Evolutionary conservation across 2,797 vertebrate genomes (phyloP).

Genomic region (Aphelocoma californica): DNA sequence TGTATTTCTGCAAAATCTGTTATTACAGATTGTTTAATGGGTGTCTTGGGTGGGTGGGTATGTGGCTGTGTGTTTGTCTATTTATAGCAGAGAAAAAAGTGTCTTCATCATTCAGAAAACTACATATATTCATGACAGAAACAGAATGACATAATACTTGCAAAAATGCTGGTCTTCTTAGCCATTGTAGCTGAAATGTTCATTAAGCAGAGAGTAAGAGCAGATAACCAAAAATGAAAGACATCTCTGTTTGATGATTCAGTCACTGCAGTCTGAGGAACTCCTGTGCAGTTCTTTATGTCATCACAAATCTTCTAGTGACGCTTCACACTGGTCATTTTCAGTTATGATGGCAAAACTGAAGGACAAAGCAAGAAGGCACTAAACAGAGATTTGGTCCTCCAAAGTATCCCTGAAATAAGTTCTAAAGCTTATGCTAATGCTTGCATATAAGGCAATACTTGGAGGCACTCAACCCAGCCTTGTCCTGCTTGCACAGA

Average conservation of each 20-base stretch:
- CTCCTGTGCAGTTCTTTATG: not conserved
- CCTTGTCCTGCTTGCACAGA: not conserved
- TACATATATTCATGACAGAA: not conserved
- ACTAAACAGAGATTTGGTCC: not conserved
- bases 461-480: not conserved
- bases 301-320: not conserved
- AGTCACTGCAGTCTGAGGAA: not conserved
- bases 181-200: not conserved
- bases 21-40: not conserved
- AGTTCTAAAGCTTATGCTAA: not conserved
- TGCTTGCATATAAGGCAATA: not conserved
- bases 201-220: not conserved
- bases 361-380: not conserved
- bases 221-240: not conserved
- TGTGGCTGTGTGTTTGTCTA: not conserved
- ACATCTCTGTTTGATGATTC: not conserved
- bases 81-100: not conserved
- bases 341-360: not conserved
- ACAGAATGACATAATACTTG: not conserved
- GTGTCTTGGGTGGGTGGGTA: not conserved
- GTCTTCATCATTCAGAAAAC: not conserved
- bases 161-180: not conserved
- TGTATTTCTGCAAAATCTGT: not conserved
- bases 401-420: not conserved
- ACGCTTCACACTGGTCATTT: not conserved